These are phyloP conservation scores for Coremacera marginata DNA, from an alignment of 2,888 invertebrate genomes.

Conservation along the genomic window DNA sequence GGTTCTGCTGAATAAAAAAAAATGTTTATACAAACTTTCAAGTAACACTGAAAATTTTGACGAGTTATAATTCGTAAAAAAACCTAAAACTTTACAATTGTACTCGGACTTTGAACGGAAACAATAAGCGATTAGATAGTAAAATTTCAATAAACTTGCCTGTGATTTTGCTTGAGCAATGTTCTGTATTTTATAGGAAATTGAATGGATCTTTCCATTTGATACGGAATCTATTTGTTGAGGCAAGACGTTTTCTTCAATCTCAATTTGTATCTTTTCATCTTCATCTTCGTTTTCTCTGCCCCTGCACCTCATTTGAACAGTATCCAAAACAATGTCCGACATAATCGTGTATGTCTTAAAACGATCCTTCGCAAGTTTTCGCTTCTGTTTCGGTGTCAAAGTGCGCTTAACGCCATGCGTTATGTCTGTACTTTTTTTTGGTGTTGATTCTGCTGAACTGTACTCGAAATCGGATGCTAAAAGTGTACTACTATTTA, in stretches of 20 bases:
- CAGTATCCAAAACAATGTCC: constrained; percentile 69
- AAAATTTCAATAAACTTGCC: background rate
- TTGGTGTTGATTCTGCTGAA: constrained; percentile 83
- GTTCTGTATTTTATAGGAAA: constrained; percentile 81
- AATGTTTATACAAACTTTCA: no score
- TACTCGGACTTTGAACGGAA: background rate
- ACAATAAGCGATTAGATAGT: background rate
- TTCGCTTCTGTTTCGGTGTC: constrained; percentile 84
- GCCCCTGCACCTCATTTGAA: constrained; percentile 51
- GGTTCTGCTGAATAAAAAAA: no score
- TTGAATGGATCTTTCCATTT: constrained; percentile 69
- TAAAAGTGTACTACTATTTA: constrained; percentile 73
- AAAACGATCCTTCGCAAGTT: constrained; percentile 81
- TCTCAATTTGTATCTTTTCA: constrained; percentile 65
- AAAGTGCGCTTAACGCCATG: constrained; percentile 65
- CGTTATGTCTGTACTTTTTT: constrained; percentile 69
- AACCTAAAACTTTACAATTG: background rate
- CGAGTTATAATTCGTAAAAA: no score
- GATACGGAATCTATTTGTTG: constrained; percentile 69
- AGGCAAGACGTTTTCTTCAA: constrained; percentile 58
- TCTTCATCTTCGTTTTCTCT: constrained; percentile 50
- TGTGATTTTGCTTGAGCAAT: constrained; percentile 58
- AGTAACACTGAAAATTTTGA: no score
- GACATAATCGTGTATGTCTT: constrained; percentile 86
- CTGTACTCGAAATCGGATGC: constrained; percentile 79